These are phyloP conservation scores for Trachelipus rathkii DNA, from an alignment of 1,140 invertebrate genomes.

Conservation along the genomic window DNA sequence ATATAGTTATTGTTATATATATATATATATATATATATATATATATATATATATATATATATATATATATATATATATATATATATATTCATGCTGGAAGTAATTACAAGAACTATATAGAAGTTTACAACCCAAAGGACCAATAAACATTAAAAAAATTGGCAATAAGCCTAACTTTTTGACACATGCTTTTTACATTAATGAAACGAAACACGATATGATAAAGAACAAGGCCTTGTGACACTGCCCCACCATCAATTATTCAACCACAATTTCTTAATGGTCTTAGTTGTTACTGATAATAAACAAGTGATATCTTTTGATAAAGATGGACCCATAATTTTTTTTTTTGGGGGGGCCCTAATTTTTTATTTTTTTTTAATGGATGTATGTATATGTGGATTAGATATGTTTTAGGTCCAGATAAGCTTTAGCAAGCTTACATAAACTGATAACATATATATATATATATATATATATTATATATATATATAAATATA, in stretches of 20 bases:
- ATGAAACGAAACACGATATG: neutral
- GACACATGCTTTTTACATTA: neutral
- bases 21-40: conserved; percentile 16
- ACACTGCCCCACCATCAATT: neutral
- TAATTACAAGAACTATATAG: neutral
- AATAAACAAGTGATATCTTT: too few relatives aligned
- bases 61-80: neutral
- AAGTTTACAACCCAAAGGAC: neutral
- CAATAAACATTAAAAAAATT: neutral
- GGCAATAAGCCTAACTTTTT: conserved; percentile 8
- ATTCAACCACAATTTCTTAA: neutral
- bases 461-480: too few relatives aligned
- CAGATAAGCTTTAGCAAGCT: too few relatives aligned
- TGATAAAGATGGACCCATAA: too few relatives aligned
- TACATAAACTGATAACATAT: too few relatives aligned
- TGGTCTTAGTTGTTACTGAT: too few relatives aligned
- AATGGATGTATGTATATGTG: too few relatives aligned
- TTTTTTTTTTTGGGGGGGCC: too few relatives aligned
- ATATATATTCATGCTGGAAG: conserved; percentile 4
- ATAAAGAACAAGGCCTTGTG: neutral
- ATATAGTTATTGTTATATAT: neutral
- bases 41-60: neutral
- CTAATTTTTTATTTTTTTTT: too few relatives aligned
- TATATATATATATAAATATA: too few relatives aligned
- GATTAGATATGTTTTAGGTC: too few relatives aligned